A percentile compares a stretch with the other conserved stretches of the same genome.
These are phyloP conservation scores for Tenrec ecaudatus DNA, from an alignment of 2,113 vertebrate species.

Conservation along the genomic window DNA sequence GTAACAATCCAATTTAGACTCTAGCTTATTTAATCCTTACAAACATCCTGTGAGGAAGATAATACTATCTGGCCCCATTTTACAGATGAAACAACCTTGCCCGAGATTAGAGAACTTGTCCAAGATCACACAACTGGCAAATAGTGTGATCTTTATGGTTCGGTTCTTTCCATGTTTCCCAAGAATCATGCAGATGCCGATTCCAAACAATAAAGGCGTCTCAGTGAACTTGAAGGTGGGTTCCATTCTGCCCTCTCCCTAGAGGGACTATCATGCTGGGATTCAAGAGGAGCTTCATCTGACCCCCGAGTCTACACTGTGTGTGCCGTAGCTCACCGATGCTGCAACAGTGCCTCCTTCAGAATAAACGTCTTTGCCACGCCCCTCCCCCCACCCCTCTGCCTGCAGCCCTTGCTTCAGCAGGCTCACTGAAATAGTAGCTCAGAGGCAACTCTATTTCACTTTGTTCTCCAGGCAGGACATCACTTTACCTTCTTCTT, in stretches of 20 bases:
- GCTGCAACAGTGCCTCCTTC: not conserved
- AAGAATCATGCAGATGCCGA: not conserved
- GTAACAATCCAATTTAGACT: not conserved
- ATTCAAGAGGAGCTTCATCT: too few relatives aligned
- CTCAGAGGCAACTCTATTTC: not conserved
- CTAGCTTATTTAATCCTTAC: not conserved
- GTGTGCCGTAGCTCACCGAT: not conserved
- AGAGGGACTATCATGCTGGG: not conserved
- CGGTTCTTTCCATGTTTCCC: not conserved
- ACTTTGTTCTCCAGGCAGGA: not conserved
- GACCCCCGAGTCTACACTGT: too few relatives aligned
- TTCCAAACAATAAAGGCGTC: not conserved
- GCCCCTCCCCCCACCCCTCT: not conserved
- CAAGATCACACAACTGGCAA: not conserved
- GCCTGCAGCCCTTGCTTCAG: not conserved
- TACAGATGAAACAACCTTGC: not conserved
- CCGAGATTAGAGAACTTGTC: not conserved
- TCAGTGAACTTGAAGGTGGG: not conserved
- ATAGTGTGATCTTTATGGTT: not conserved
- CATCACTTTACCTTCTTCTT: not conserved
- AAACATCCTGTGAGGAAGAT: not conserved
- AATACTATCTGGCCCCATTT: not conserved
- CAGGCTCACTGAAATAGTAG: not conserved
- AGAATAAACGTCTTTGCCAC: not conserved
- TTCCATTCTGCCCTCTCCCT: not conserved